phyloP scores from a whole-genome alignment of 1,140 invertebrate species.

The Acyrthosiphon pisum region DNA sequence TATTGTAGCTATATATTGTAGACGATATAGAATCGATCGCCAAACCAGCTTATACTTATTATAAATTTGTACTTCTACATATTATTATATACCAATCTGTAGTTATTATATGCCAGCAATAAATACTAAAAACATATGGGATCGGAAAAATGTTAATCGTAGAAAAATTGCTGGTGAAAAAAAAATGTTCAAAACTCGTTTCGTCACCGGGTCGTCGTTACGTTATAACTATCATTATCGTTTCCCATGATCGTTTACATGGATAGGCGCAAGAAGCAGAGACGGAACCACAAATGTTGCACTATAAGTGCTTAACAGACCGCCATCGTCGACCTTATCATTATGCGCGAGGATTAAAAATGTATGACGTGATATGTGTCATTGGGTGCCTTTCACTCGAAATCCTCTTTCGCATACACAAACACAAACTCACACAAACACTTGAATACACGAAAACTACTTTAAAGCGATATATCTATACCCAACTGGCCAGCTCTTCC shows the following conservation, averaged over 20 bases:
- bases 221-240: neutral
- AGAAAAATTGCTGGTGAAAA: neutral
- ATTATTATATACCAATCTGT: neutral
- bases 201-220: neutral
- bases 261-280: neutral
- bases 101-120: neutral
- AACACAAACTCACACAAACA: too few relatives aligned
- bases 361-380: neutral
- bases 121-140: neutral
- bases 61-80: neutral
- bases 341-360: neutral
- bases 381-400: slow-evolving; percentile 11
- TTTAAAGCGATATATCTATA: neutral
- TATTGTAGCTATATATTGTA: neutral
- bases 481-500: neutral
- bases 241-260: neutral
- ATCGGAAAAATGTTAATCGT: neutral
- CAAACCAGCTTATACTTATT: neutral
- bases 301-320: neutral
- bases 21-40: neutral
- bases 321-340: neutral
- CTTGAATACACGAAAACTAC: neutral
- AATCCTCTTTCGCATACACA: neutral
- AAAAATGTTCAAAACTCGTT: slow-evolving; percentile 14
- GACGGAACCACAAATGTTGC: neutral